A percentile compares a stretch with the other conserved stretches of the same genome.
These are phyloP conservation scores for Delichon dasypus DNA, from an alignment of 2,797 vertebrate genomes.

Conservation along the genomic window DNA sequence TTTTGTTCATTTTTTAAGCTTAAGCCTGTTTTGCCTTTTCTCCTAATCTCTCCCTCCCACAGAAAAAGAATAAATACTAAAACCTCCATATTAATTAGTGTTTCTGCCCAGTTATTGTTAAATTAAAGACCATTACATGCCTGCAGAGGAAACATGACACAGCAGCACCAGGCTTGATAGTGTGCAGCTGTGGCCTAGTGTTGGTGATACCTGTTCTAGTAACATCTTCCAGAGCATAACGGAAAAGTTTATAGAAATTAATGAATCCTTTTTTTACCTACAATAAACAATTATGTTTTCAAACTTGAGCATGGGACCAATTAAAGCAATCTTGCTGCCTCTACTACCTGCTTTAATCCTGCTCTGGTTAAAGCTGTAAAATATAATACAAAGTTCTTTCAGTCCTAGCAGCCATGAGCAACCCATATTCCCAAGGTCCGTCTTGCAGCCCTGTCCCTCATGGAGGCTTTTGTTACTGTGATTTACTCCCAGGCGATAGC, in stretches of 20 bases:
- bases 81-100: too few relatives aligned
- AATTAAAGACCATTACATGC: too few relatives aligned
- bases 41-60: too few relatives aligned
- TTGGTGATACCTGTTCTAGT: not conserved
- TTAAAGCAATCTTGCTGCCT: not conserved
- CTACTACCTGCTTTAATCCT: not conserved
- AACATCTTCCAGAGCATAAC: not conserved
- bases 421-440: rapidly evolving
- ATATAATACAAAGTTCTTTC: not conserved
- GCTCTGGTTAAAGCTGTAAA: not conserved
- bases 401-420: not conserved
- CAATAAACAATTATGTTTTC: not conserved
- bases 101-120: too few relatives aligned
- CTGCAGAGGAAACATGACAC: too few relatives aligned
- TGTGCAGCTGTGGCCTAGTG: not conserved
- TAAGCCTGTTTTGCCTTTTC: too few relatives aligned
- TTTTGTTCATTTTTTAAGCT: too few relatives aligned
- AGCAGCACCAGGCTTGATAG: not conserved
- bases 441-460: not conserved
- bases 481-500: not conserved
- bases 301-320: not conserved
- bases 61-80: too few relatives aligned
- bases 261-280: not conserved
- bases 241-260: not conserved
- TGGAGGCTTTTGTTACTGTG: not conserved